Evolutionary conservation across 2,888 invertebrate species (phyloP).

Genomic region (Volucella zonaria): DNA sequence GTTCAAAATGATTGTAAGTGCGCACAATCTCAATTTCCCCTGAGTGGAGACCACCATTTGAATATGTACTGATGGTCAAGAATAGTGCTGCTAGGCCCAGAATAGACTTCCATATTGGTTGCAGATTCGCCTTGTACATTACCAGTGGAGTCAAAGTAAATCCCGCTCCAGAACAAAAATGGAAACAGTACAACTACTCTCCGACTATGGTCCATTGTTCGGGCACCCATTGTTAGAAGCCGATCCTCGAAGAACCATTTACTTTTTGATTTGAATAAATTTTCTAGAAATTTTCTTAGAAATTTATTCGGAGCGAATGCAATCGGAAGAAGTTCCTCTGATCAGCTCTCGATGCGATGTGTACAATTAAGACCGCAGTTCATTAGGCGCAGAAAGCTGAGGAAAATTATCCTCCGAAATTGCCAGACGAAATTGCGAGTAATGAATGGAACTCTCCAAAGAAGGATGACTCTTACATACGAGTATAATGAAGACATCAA

Average conservation of each 20-base stretch:
- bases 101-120: slow-evolving; percentile 61
- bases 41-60: slow-evolving; percentile 48
- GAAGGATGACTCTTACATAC: slow-evolving; percentile 15
- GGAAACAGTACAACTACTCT: slow-evolving; percentile 24
- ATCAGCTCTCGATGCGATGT: slow-evolving; percentile 24
- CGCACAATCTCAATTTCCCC: slow-evolving; percentile 3
- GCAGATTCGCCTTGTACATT: slow-evolving; percentile 41
- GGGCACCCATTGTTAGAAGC: slow-evolving; percentile 45
- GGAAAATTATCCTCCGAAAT: slow-evolving; percentile 39
- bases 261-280: slow-evolving; percentile 47
- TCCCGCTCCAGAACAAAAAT: slow-evolving; percentile 39
- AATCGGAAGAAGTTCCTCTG: slow-evolving; percentile 20
- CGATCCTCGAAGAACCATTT: neutral
- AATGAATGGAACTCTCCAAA: slow-evolving; percentile 38
- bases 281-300: slow-evolving; percentile 39
- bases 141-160: slow-evolving; percentile 17
- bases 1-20: slow-evolving; percentile 54
- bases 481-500: slow-evolving; percentile 68
- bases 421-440: slow-evolving; percentile 7
- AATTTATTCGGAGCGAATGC: slow-evolving; percentile 32
- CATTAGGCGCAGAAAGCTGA: slow-evolving; percentile 57
- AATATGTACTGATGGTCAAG: slow-evolving; percentile 65
- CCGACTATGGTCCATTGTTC: slow-evolving; percentile 46
- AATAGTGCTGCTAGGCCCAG: slow-evolving; percentile 7
- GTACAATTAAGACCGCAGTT: slow-evolving; percentile 57